phyloP scores from a whole-genome alignment of 2,113 vertebrate species.

The Laticauda colubrina region DNA sequence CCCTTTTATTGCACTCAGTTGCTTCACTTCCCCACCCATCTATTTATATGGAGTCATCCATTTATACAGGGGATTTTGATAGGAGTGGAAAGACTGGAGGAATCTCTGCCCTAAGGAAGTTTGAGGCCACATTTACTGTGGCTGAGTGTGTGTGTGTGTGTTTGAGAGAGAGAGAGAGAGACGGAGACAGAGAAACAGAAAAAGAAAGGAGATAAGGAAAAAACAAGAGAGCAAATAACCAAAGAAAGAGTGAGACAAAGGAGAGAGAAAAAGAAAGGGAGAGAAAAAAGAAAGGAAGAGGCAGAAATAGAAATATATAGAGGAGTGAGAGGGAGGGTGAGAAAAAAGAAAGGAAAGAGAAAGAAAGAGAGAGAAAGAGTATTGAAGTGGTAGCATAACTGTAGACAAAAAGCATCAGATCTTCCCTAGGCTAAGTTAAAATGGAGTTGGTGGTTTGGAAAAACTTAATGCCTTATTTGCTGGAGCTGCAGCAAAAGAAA shows the following conservation, averaged over 20 bases:
- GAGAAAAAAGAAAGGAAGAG: no score
- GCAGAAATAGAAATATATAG: no score
- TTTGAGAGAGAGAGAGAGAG: no score
- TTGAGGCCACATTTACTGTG: background rate
- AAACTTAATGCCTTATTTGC: background rate
- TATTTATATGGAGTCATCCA: background rate
- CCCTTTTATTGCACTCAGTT: background rate
- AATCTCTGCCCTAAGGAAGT: background rate
- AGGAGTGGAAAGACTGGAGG: background rate
- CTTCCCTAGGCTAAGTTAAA: background rate
- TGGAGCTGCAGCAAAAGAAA: no score
- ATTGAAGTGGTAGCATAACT: background rate
- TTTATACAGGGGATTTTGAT: background rate
- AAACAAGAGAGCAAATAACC: no score
- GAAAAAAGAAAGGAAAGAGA: no score
- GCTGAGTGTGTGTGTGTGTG: background rate
- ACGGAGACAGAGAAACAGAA: background rate
- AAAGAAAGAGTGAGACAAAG: no score
- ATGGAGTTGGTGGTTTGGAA: background rate
- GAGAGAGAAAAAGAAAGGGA: background rate
- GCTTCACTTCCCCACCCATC: background rate
- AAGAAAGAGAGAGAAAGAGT: background rate
- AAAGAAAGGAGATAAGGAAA: background rate
- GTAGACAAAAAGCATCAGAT: conserved; percentile 5
- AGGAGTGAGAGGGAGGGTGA: no score